A percentile compares a stretch with the other conserved stretches of the same genome.
Evolutionary conservation across 1,140 invertebrate species (phyloP).

Genomic region (Meloidogyne chitwoodi): DNA sequence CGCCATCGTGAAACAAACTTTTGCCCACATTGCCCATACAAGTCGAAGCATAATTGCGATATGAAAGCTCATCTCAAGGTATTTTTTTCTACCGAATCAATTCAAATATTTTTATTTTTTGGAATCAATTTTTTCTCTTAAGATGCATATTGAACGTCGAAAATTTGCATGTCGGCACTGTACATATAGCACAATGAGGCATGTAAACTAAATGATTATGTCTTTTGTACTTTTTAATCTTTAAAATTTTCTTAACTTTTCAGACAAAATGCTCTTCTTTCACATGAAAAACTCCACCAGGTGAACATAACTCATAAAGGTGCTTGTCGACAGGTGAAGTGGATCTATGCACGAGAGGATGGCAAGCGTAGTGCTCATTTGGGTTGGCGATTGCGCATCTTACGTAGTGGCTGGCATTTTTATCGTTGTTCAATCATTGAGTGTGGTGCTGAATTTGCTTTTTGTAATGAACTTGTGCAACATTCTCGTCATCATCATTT

Average conservation of each 20-base stretch:
- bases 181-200: slow-evolving; percentile 30
- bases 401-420: slow-evolving; percentile 3
- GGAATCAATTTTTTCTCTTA: background rate
- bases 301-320: background rate
- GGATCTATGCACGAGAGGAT: background rate
- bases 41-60: slow-evolving; percentile 34
- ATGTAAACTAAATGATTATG: background rate
- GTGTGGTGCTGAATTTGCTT: slow-evolving; percentile 6
- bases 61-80: slow-evolving; percentile 41
- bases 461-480: slow-evolving; percentile 8
- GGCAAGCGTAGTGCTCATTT: background rate
- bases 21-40: slow-evolving; percentile 34
- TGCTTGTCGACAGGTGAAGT: slow-evolving; percentile 1
- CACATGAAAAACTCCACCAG: slow-evolving; percentile 17
- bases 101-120: background rate
- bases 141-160: slow-evolving; percentile 22
- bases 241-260: background rate
- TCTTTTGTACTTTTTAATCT: background rate
- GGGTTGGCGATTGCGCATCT: background rate
- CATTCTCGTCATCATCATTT: slow-evolving; percentile 9
- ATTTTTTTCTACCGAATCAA: background rate
- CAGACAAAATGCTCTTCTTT: slow-evolving; percentile 12
- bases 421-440: slow-evolving; percentile 10
- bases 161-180: slow-evolving; percentile 25
- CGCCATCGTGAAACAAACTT: slow-evolving; percentile 15